These are phyloP conservation scores for Ostrea edulis DNA, from an alignment of 1,140 invertebrate genomes.

Conservation along the genomic window DNA sequence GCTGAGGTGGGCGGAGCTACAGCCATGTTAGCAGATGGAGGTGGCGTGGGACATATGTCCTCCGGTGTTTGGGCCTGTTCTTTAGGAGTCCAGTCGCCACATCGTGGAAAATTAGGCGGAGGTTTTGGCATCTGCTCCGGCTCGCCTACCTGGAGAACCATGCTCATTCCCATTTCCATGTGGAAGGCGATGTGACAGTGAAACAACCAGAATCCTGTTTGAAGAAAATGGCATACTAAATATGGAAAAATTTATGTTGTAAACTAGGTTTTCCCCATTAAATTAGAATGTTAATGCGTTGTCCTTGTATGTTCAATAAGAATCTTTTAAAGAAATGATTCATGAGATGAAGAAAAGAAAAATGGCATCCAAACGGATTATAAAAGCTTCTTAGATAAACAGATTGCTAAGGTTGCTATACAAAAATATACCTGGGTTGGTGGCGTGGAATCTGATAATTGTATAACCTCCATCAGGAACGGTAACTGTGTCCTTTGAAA, in stretches of 20 bases:
- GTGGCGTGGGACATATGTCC: neutral
- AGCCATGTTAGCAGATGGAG: neutral
- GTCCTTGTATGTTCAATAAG: too few relatives aligned
- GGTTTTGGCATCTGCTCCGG: slow-evolving; percentile 55
- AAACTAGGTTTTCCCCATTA: too few relatives aligned
- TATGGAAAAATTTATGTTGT: neutral
- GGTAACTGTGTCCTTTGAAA: slow-evolving; percentile 86
- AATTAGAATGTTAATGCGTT: too few relatives aligned
- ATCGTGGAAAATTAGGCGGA: slow-evolving; percentile 65
- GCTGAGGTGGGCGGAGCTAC: neutral
- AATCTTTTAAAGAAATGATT: too few relatives aligned
- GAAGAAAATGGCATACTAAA: neutral
- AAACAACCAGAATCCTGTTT: slow-evolving; percentile 70
- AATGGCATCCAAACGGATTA: too few relatives aligned
- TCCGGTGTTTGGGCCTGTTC: neutral
- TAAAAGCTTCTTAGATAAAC: too few relatives aligned
- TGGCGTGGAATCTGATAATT: slow-evolving; percentile 84
- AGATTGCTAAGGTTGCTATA: too few relatives aligned
- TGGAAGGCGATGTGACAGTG: slow-evolving; percentile 75
- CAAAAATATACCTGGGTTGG: slow-evolving; percentile 59
- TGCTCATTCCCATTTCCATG: slow-evolving; percentile 67
- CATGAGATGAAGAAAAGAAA: too few relatives aligned
- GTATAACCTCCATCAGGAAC: slow-evolving; percentile 86
- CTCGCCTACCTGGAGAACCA: slow-evolving; percentile 68
- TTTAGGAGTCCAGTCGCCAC: slow-evolving; percentile 63